Base-by-base conservation (phyloP, 2,888 invertebrate genomes). In the Acanthosoma haemorrhoidale region DNA sequence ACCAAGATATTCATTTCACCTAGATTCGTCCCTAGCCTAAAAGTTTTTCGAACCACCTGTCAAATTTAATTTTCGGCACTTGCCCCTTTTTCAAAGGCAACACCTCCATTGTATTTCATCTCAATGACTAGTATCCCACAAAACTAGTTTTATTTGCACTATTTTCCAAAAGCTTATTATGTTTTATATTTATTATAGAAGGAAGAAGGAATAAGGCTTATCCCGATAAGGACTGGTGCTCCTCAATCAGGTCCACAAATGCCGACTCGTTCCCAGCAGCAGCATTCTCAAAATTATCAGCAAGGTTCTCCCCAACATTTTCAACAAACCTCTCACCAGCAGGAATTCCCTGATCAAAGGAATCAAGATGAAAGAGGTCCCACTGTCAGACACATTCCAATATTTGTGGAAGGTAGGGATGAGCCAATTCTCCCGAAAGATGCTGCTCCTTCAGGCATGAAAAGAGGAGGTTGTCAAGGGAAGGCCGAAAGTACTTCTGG, bases 341-440 rank as follows among this genome's bases (percentile, higher is more conserved):
- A 36, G 59, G 51, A 57, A n/a, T 25, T 25, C 5, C 39, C 64
- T 11, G 34, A 36, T 36, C 64, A 21, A 21, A 51, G 25, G 29
- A 51, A 51, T 64, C 39, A 64, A n/a, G 64, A 64, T 29, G 41
- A 76, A 74, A 63, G 79, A 78, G 66, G 76, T 75, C 70, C 79
- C 77, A 75, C 76, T 76, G 88, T 92, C 60, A 84, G 93, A 73
- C 90, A 91, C 77, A 93, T 94, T 80, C 94, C 94, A 21, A 94
- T 94, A 74, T 90, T 90, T 77, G 90, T 94, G 0, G 94, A 94
- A 80, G 92, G 92, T 6, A 83, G 92, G 67, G 90, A 91, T 76
- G 88, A 89, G 77, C 91, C 92, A 0, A 86, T 92, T 15, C 83
- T 90, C 69, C 88, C 89, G 73, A 87, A 85, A 77, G 82, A 83